Evolutionary conservation across 2,797 vertebrate species (phyloP), one percentile per base, ranked within the genome.

Genomic region (Cheirogaleus major): DNA sequence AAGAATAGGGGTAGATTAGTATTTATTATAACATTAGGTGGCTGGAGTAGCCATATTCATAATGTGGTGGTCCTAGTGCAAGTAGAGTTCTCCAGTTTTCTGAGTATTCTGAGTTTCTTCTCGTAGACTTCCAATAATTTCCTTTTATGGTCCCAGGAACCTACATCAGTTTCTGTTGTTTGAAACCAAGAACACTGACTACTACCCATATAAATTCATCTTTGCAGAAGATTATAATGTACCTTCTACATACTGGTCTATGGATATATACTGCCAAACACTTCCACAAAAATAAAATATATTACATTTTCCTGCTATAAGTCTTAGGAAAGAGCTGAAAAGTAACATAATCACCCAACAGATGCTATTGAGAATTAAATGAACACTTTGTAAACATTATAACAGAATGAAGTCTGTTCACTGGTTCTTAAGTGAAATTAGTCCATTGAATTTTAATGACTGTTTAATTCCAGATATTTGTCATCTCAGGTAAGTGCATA

Each of bases 331-430:
- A 95, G 50, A 95, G 94, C 80, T 94, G 55, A 98, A 98, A 98
- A 96, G 90, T 63, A 65, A 95, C 78, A 94, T 86, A 97, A 97
- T 83, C 76, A 96, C 87, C 95, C 73, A 96, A 80, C 93, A 98
- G 97, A 97, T 98, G 95, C 91, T 95, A 72, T 55, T 91, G 85
- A 97, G 35, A 97, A 97, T 97, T 95, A 95, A 48, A 95, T 95
- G 95, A 97, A 92, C 22, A 97, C 86, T 81, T 96, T 93, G 93
- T 94, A 98, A 97, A 98, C 75, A 94, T 96, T 96, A 22, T 88
- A 97, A 93, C 72, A 97, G 89, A 69, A 96, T 88, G 70, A 98
- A 97, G 85, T 95, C 96, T 98, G 92, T 97, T 98, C 87, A 94
- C 82, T 73, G 75, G 52, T 95, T 97, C 89, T 95, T 89, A 97